Conservation (phyloP, 2,797 vertebrate genomes). For the Pteropus rufus region DNA sequence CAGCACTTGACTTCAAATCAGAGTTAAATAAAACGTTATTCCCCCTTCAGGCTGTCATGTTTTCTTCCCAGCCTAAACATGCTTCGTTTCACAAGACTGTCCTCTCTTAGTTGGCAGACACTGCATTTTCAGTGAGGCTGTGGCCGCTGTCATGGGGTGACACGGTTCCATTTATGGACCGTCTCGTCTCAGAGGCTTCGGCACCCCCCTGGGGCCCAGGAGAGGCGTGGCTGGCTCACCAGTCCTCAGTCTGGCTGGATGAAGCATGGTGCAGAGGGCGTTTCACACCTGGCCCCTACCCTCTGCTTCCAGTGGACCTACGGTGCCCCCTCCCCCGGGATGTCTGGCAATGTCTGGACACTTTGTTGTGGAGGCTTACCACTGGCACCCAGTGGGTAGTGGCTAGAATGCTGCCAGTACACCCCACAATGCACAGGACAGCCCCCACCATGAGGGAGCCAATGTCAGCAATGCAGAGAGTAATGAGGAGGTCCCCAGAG, state of each 20-base stretch:
- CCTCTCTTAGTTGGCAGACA: background rate
- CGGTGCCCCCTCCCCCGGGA: too few relatives aligned
- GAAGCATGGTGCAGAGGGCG: background rate
- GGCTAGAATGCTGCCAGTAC: background rate
- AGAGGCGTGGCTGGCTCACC: background rate
- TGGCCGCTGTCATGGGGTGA: background rate
- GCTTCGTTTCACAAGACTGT: background rate
- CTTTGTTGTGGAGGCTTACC: background rate
- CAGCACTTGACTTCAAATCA: background rate
- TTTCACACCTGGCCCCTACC: background rate
- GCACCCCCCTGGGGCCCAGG: background rate
- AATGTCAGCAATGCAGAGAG: rapidly evolving
- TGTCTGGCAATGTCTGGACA: too few relatives aligned
- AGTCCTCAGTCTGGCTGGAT: background rate
- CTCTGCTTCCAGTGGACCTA: background rate
- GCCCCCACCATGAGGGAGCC: background rate
- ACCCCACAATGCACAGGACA: rapidly evolving
- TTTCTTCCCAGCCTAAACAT: background rate
- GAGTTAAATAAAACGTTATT: background rate
- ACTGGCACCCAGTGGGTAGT: background rate
- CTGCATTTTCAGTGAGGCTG: background rate
- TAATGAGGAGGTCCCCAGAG: rapidly evolving
- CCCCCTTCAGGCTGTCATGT: background rate
- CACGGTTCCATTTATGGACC: rapidly evolving
- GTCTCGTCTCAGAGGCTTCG: background rate